Evolutionary conservation across 2,888 invertebrate species (phyloP), one percentile per base, ranked within the genome.

Genomic region (Lepidonotus clava): DNA sequence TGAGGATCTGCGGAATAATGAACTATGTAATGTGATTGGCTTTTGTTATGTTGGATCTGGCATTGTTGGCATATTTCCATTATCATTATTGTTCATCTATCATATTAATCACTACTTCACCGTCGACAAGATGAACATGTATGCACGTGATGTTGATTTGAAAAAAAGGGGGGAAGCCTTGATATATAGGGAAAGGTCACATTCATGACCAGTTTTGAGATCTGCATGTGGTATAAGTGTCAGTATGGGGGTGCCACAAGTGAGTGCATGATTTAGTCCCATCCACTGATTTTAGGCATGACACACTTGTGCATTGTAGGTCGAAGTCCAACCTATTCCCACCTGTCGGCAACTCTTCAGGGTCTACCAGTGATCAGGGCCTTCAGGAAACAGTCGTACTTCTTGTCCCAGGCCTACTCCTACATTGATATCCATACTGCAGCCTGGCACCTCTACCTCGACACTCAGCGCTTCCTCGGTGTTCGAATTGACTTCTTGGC

Each of bases 311-410:
- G 6, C 18, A 46, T 91, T 90, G 21, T 94, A 97, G 97, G 97
- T 89, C 96, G 98, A 87, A 98, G 98, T 91, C 98, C 99, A 0
- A 97, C 99, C n/a, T 98, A 98, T 95, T 97, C 97, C 1, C 98
- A 98, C 92, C 95, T 99, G 91, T 97, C 96, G 92, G 97, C 98
- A 32, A 96, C 98, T 0, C 95, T 99, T 6, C 97, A 97, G 93
- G 99, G 99, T 0, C 95, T 99, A 88, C 96, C 97, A 0, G 98
- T 98, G 0, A 98, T 99, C 80, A 95, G 98, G 86, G 97, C 98
- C 0, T 98, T 97, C 93, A 96, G 96, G 11, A 97, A 61, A 61
- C 61, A 61, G 61, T 0, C 11, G 28, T 5, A 28, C 4, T 61
- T 61, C 28, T 32, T 61, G 28, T 61, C 61, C 21, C 28, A 61